Evolutionary conservation across 1,140 invertebrate species (phyloP), one percentile per base, ranked within the genome.

Genomic region (Drosophila sp.): DNA sequence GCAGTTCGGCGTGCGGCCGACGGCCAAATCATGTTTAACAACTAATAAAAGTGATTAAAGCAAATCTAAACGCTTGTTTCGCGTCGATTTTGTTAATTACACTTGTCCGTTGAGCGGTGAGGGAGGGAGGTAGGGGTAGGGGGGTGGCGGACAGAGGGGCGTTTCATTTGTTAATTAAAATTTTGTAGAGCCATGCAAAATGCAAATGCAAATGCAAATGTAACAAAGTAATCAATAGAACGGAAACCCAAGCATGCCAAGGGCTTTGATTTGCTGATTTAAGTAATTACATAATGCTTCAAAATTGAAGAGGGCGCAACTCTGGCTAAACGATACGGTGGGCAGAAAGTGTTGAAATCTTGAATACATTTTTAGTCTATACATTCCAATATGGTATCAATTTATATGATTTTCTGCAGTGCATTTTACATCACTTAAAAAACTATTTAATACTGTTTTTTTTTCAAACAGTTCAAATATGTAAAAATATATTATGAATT

Each of bases 1-100:
- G n/a, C 66, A n/a, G 38, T 45, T 43, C 8, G 16, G 11, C 51
- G 64, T 46, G 63, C 69, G 65, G 80, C 81, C 81, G 46, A 51
- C 51, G 78, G 70, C 21, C 78, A 45, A 78, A 70, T 87, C 78
- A 51, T 87, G 83, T 87, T 87, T 79, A 76, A 87, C 83, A 87
- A 87, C 75, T 82, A 78, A 87, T 87, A 82, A 87, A 82, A 66
- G 78, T 87, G 82, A 87, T 89, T 87, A 79, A 86, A 87, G 71
- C 75, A 82, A 82, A 87, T 87, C 78, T 67, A 86, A 86, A 78
- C 75, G 77, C 82, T 76, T 75, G 82, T 70, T 71, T 14, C 59
- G 66, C 40, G 43, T 56, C 53, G 58, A 50, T 40, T 72, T 65
- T 57, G 51, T 57, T 72, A 65, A 72, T 72, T 64, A 64, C 61